A percentile compares a stretch with the other conserved stretches of the same genome.
Conservation (phyloP, 2,888 invertebrate species). For the Sinopyrophorus schimmeli region DNA sequence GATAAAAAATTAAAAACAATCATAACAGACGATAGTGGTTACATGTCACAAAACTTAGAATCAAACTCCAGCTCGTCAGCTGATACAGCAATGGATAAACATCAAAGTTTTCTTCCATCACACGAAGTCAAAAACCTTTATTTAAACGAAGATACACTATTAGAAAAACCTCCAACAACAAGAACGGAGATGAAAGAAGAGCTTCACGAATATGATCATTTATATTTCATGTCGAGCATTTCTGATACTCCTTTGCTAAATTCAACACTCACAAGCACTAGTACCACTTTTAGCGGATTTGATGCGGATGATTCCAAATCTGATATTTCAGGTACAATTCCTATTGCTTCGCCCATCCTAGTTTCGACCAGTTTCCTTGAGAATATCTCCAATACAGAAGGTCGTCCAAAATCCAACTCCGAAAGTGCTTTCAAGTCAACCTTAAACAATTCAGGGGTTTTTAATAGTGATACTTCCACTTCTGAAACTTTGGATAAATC, state of each 20-base stretch:
- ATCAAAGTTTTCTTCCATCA: constrained; percentile 24
- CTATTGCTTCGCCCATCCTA: constrained; percentile 30
- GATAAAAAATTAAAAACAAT: constrained; percentile 4
- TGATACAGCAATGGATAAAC: constrained; percentile 30
- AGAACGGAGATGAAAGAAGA: constrained; percentile 22
- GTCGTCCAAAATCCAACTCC: no score
- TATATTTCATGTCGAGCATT: constrained; percentile 33
- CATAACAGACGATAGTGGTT: constrained; percentile 52
- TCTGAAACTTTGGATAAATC: not conserved
- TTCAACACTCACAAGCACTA: constrained; percentile 34
- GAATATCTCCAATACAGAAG: not conserved
- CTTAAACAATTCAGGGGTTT: no score
- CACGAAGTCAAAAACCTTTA: constrained; percentile 39
- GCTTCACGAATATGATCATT: constrained; percentile 24
- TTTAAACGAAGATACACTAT: constrained; percentile 49
- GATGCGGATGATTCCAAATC: constrained; percentile 35
- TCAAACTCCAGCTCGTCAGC: constrained; percentile 47
- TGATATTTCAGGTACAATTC: constrained; percentile 35
- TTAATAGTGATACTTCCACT: no score
- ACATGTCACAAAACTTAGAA: constrained; percentile 50
- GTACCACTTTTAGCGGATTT: constrained; percentile 38
- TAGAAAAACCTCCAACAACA: constrained; percentile 44
- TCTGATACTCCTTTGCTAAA: constrained; percentile 33
- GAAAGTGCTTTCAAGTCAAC: no score
- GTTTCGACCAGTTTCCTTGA: not conserved